Conservation (phyloP, 2,888 invertebrate species). For the Drosophila dives region DNA sequence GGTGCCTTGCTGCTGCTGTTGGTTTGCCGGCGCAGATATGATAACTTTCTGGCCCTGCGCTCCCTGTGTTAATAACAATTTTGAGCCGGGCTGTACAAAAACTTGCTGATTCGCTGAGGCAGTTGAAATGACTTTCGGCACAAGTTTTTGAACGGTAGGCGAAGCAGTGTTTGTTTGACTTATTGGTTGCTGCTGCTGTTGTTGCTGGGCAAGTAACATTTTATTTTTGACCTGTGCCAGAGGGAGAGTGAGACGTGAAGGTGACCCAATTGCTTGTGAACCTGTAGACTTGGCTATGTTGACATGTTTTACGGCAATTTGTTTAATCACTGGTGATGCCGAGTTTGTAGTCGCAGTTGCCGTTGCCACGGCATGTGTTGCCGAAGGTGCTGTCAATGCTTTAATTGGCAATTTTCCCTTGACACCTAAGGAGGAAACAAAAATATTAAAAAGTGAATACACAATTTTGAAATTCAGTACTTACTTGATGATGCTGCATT, state of each 20-base stretch:
- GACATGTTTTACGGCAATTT: slow-evolving; percentile 81
- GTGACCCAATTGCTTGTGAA: slow-evolving; percentile 63
- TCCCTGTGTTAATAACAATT: slow-evolving; percentile 83
- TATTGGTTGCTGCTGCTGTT: slow-evolving; percentile 34
- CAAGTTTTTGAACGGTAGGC: slow-evolving; percentile 70
- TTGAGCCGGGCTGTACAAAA: slow-evolving; percentile 83
- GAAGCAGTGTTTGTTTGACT: slow-evolving; percentile 30
- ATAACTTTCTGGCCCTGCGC: slow-evolving; percentile 85
- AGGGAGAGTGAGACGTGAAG: slow-evolving; percentile 65
- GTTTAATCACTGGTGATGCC: slow-evolving; percentile 72
- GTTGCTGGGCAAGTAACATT: slow-evolving; percentile 65
- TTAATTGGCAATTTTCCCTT: slow-evolving; percentile 69
- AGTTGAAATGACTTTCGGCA: slow-evolving; percentile 62
- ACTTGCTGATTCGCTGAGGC: slow-evolving; percentile 76
- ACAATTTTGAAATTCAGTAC: slow-evolving; percentile 3
- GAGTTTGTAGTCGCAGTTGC: slow-evolving; percentile 30
- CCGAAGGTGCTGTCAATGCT: slow-evolving; percentile 46
- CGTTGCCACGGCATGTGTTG: slow-evolving; percentile 35
- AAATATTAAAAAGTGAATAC: neutral
- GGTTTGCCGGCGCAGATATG: slow-evolving; percentile 74
- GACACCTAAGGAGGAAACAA: slow-evolving; percentile 24
- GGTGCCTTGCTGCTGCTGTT: slow-evolving; percentile 56
- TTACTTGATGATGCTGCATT: slow-evolving; percentile 62
- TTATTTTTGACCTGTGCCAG: slow-evolving; percentile 73
- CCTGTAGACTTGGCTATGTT: slow-evolving; percentile 70